Evolutionary conservation across 2,888 invertebrate genomes (phyloP).

Genomic region (Thelaira solivaga): DNA sequence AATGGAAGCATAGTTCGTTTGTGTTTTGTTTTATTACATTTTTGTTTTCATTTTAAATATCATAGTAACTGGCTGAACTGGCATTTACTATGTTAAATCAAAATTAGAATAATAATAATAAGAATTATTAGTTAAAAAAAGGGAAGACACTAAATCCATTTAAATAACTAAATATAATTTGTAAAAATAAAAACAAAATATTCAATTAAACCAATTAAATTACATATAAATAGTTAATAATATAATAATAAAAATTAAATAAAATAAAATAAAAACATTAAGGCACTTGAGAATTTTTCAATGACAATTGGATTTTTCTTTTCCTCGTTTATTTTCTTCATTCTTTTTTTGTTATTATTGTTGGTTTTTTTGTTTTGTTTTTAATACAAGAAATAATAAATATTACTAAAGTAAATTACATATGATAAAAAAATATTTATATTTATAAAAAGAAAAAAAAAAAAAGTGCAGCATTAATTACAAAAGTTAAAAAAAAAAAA

Average conservation of each 20-base stretch:
- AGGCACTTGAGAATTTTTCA: constrained; percentile 63
- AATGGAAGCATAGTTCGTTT: constrained; percentile 65
- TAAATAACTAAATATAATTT: constrained; percentile 56
- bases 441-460: constrained; percentile 7
- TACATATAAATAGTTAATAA: constrained; percentile 59
- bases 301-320: constrained; percentile 56
- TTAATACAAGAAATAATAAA: constrained; percentile 30
- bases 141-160: constrained; percentile 61
- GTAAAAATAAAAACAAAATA: constrained; percentile 61
- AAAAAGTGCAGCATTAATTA: not conserved
- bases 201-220: constrained; percentile 60
- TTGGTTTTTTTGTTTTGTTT: not conserved
- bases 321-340: constrained; percentile 4
- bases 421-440: constrained; percentile 6
- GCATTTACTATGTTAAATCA: constrained; percentile 59
- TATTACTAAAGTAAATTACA: constrained; percentile 50
- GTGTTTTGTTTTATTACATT: constrained; percentile 17
- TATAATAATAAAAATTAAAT: constrained; percentile 55
- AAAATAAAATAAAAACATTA: constrained; percentile 61
- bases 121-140: constrained; percentile 50
- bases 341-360: not conserved
- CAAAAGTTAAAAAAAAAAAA: constrained; percentile 12
- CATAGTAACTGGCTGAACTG: constrained; percentile 61
- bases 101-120: constrained; percentile 37
- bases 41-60: constrained; percentile 54